These are phyloP conservation scores for Embidobia sp. DNA, from an alignment of 2,888 invertebrate genomes.

Conservation along the genomic window DNA sequence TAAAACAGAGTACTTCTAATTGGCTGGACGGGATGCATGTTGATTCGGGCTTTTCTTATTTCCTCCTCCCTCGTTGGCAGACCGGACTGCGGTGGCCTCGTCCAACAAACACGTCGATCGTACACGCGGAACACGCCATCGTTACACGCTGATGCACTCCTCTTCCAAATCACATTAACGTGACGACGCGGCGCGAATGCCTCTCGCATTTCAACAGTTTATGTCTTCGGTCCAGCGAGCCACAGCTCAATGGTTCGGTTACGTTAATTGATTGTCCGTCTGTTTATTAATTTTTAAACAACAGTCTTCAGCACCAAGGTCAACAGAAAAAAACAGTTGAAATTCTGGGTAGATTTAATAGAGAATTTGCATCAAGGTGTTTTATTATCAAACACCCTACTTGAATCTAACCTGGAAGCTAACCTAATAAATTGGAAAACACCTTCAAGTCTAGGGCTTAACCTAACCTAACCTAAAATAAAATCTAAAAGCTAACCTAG, in stretches of 20 bases:
- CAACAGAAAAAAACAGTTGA: no score
- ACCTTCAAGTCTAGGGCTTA: no score
- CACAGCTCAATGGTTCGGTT: slow-evolving; percentile 21
- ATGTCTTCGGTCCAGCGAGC: slow-evolving; percentile 20
- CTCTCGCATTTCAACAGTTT: slow-evolving; percentile 54
- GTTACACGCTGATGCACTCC: slow-evolving; percentile 68
- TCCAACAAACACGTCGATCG: slow-evolving; percentile 78
- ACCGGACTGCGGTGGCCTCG: slow-evolving; percentile 72
- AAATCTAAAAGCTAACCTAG: no score
- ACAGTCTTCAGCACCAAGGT: no score
- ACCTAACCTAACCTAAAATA: no score
- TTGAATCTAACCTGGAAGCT: no score
- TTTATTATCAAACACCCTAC: no score
- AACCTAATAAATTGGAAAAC: no score
- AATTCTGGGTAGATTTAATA: no score
- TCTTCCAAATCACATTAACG: slow-evolving; percentile 64
- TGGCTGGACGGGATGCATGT: slow-evolving; percentile 80
- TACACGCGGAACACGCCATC: slow-evolving; percentile 76
- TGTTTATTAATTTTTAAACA: background rate
- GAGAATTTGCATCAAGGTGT: no score
- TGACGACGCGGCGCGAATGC: slow-evolving; percentile 55
- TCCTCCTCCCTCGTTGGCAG: slow-evolving; percentile 54
- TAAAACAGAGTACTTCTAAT: slow-evolving; percentile 81
- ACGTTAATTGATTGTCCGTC: slow-evolving; percentile 16
- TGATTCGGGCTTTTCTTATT: slow-evolving; percentile 79